phyloP scores from a whole-genome alignment of 2,888 invertebrate genomes.

The Xanthostigma xanthostigma region DNA sequence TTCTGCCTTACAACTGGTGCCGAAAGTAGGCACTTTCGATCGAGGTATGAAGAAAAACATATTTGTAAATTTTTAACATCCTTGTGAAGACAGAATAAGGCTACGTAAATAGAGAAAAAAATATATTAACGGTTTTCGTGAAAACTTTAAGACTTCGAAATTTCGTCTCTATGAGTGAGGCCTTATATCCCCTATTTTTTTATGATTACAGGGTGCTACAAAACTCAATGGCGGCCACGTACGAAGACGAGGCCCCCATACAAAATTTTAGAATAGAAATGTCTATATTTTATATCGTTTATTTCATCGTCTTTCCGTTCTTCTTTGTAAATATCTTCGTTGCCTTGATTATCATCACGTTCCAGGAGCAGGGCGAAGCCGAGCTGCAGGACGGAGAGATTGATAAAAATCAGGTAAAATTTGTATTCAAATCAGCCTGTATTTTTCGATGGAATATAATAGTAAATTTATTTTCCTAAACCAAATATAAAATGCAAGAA shows the following conservation, averaged over 20 bases:
- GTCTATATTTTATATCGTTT: constrained; percentile 99
- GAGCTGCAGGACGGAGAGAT: constrained; percentile 99
- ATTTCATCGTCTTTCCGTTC: constrained; percentile 99
- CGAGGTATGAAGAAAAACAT: too few species aligned
- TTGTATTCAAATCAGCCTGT: background rate
- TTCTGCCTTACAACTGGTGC: too few species aligned
- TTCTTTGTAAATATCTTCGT: constrained; percentile 99
- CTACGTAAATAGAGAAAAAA: too few species aligned
- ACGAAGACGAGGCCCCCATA: constrained; percentile 94
- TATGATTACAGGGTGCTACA: constrained; percentile 70
- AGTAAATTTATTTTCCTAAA: too few species aligned
- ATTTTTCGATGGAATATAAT: constrained; percentile 9
- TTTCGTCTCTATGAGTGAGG: too few species aligned
- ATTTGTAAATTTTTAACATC: too few species aligned
- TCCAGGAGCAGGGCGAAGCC: constrained; percentile 99
- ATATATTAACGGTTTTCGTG: too few species aligned
- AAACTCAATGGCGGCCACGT: constrained; percentile 99
- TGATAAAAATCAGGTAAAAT: constrained; percentile 95
- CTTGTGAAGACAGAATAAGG: too few species aligned
- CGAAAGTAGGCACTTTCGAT: too few species aligned
- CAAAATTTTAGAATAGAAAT: constrained; percentile 99
- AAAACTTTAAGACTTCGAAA: too few species aligned
- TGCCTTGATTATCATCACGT: constrained; percentile 99
- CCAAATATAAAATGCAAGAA: too few species aligned
- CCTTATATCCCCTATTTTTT: too few species aligned